Evolutionary conservation across 2,113 vertebrate species (phyloP), one percentile per base, ranked within the genome.

Genomic region (Sturnus vulgaris): DNA sequence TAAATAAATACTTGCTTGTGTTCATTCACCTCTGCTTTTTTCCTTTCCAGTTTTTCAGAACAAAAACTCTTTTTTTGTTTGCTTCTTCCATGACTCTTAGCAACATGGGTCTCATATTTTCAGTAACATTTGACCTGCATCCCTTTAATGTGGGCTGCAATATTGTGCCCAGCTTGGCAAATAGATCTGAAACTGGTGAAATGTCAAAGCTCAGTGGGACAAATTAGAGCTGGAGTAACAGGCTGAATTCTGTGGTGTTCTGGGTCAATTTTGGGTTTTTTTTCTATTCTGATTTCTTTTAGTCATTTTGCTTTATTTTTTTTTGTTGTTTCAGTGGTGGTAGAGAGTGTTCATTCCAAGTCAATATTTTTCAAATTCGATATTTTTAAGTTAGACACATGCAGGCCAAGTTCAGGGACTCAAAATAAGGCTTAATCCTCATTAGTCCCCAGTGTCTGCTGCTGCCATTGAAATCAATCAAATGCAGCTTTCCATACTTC

Each of bases 401-500:
- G 37, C 57, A 86, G 52, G 12, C 12, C 46, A 68, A 46, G 25
- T 64, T 55, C 37, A 63, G 37, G 28, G 14, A 24, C 23, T 77
- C 22, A 73, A 30, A 77, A 60, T 49, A 63, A 83, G 30, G 9
- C 40, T 79, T 88, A 77, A 44, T 88, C 71, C 39, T 70, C 52
- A 44, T 68, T 87, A 91, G 15, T 72, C 73, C 11, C 39, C 28
- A 5, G 19, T 77, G 65, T 56, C 42, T 87, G 71, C 66, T 87
- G 61, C n/a, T 80, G 47, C 56, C 35, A 60, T 4, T 71, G 63
- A 78, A 88, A 80, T 81, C 53, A 87, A 91, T 76, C 2, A 5
- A 80, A 82, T 84, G 47, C 53, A 93, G 57, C 78, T 94, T 93
- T 77, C 80, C 82, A 61, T 84, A 68, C 89, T 96, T 92, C 49